phyloP scores from a whole-genome alignment of 2,797 vertebrate genomes.

The Trachurus trachurus region DNA sequence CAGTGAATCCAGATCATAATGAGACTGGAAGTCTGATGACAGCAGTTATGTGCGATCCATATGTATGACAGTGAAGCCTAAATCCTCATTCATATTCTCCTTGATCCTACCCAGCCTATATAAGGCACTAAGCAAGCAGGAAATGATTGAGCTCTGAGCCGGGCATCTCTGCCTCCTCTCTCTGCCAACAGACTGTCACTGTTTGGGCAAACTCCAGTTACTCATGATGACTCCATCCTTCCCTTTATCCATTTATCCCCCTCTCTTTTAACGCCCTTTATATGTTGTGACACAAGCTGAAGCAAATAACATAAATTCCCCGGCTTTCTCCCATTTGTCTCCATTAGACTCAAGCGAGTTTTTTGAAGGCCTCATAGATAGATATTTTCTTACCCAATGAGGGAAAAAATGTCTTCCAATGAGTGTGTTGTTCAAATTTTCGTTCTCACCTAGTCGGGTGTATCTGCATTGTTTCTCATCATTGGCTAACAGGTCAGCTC shows the following conservation, averaged over 20 bases:
- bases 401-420: neutral
- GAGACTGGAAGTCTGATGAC: conserved; percentile 23
- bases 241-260: conserved; percentile 47
- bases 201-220: conserved; percentile 62
- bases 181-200: conserved; percentile 72
- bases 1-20: conserved; percentile 19
- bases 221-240: conserved; percentile 68
- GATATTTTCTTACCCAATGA: neutral
- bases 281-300: conserved; percentile 38
- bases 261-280: conserved; percentile 40
- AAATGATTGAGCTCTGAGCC: conserved; percentile 56
- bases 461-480: conserved; percentile 54
- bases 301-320: conserved; percentile 20
- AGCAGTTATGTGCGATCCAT: conserved; percentile 46
- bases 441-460: conserved; percentile 2
- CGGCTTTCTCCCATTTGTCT: conserved; percentile 16
- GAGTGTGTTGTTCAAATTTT: conserved; percentile 15
- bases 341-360: conserved; percentile 6
- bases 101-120: conserved; percentile 42
- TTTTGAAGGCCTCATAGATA: neutral
- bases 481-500: conserved; percentile 46
- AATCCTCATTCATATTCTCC: conserved; percentile 52
- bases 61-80: conserved; percentile 41
- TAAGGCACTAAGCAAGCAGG: conserved; percentile 47
- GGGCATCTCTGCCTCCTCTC: conserved; percentile 43